phyloP scores from a whole-genome alignment of 2,888 invertebrate genomes.

The Diaperis boleti region DNA sequence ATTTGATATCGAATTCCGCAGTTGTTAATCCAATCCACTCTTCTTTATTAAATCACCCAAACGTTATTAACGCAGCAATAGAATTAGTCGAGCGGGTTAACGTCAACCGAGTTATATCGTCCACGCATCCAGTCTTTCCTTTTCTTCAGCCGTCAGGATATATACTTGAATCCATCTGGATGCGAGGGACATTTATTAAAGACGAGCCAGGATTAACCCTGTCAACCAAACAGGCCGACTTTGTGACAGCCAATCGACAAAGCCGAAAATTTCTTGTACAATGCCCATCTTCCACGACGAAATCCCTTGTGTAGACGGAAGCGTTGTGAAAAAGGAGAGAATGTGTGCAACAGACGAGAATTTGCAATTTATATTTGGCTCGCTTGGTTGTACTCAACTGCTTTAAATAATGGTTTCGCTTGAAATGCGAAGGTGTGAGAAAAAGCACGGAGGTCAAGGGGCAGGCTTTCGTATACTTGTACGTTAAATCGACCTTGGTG shows the following conservation, averaged over 20 bases:
- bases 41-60: slow-evolving; percentile 16
- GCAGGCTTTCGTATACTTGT: not conserved
- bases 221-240: slow-evolving; percentile 34
- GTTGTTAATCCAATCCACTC: slow-evolving; percentile 19
- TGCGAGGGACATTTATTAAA: slow-evolving; percentile 35
- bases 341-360: not conserved
- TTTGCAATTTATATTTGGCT: slow-evolving; percentile 5
- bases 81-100: not conserved
- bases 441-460: not conserved
- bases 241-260: slow-evolving; percentile 37
- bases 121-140: slow-evolving; percentile 22
- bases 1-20: slow-evolving; percentile 17
- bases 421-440: not conserved
- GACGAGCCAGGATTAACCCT: slow-evolving; percentile 33
- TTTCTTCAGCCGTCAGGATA: slow-evolving; percentile 12
- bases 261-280: slow-evolving; percentile 37
- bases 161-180: slow-evolving; percentile 17
- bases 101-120: slow-evolving; percentile 18
- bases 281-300: slow-evolving; percentile 27
- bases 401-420: slow-evolving; percentile 4
- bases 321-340: slow-evolving; percentile 6
- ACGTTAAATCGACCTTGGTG: not conserved
- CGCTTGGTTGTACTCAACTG: not conserved
- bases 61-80: slow-evolving; percentile 18
- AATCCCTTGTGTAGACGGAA: slow-evolving; percentile 15